These are phyloP conservation scores for Diogma glabrata DNA, from an alignment of 2,888 invertebrate genomes.

Conservation along the genomic window DNA sequence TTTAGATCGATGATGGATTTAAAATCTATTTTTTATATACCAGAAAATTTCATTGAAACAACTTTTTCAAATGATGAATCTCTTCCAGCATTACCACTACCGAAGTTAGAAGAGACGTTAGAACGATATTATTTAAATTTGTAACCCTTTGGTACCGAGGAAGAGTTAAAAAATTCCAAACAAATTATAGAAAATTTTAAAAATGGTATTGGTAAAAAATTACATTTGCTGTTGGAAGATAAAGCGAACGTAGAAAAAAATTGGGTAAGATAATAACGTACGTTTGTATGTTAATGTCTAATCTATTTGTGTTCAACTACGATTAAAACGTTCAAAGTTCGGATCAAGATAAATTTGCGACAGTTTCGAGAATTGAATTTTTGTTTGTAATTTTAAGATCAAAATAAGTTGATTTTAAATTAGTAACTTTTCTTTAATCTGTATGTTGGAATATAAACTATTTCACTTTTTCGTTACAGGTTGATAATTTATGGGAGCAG, in stretches of 20 bases:
- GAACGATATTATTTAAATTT: constrained; percentile 42
- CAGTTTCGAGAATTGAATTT: too few species aligned
- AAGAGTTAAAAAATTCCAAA: constrained; percentile 37
- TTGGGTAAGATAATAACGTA: too few species aligned
- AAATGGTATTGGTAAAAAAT: constrained; percentile 37
- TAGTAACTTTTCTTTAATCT: too few species aligned
- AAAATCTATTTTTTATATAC: constrained; percentile 27
- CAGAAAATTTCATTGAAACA: constrained; percentile 22
- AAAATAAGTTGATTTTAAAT: too few species aligned
- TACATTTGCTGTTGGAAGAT: constrained; percentile 38
- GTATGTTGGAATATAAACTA: too few species aligned
- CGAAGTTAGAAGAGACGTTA: constrained; percentile 40
- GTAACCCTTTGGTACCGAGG: constrained; percentile 36
- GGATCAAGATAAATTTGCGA: too few species aligned
- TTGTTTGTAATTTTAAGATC: too few species aligned
- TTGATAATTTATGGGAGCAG: constrained; percentile 45
- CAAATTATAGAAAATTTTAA: constrained; percentile 39
- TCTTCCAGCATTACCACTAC: constrained; percentile 43
- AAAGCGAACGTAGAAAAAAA: constrained; percentile 38
- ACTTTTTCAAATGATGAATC: constrained; percentile 42
- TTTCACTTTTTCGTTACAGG: constrained; percentile 12
- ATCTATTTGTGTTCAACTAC: too few species aligned
- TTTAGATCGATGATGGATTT: too few species aligned
- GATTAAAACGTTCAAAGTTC: too few species aligned
- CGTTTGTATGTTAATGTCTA: too few species aligned